These are phyloP conservation scores for Andrena trimmerana DNA, from an alignment of 2,888 invertebrate genomes.

Conservation along the genomic window DNA sequence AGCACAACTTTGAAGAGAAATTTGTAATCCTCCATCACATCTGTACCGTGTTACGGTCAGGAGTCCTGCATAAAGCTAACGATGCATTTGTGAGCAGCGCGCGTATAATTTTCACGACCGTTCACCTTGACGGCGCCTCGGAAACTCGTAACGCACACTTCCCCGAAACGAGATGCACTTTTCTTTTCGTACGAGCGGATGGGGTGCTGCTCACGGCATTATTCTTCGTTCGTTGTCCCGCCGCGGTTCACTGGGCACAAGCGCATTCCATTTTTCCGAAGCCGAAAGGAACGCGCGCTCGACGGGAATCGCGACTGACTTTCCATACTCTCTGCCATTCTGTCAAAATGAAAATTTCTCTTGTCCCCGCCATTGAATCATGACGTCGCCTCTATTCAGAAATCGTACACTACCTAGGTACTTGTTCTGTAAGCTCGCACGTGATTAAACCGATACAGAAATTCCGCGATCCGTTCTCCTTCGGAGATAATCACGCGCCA, in stretches of 20 bases:
- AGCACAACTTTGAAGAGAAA: constrained; percentile 99
- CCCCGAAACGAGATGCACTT: constrained; percentile 33
- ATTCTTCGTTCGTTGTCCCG: constrained; percentile 21
- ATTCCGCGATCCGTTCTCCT: neutral
- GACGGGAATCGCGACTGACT: constrained; percentile 25
- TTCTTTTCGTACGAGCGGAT: constrained; percentile 24
- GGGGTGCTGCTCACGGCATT: constrained; percentile 45
- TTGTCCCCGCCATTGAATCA: constrained; percentile 53
- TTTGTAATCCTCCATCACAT: constrained; percentile 97
- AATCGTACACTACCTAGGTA: constrained; percentile 13
- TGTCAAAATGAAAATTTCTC: constrained; percentile 66
- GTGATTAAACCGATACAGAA: constrained; percentile 9
- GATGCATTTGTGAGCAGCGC: constrained; percentile 52
- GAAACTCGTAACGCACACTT: constrained; percentile 43
- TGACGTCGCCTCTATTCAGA: constrained; percentile 40
- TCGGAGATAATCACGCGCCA: neutral
- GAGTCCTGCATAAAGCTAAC: constrained; percentile 48
- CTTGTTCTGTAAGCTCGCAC: neutral
- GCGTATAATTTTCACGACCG: constrained; percentile 49
- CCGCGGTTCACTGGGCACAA: constrained; percentile 44
- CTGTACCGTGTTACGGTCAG: constrained; percentile 51
- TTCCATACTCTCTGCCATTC: constrained; percentile 59
- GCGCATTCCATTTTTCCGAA: constrained; percentile 40
- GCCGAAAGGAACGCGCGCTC: constrained; percentile 21
- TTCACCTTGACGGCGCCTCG: constrained; percentile 52